Conservation (phyloP, 2,113 vertebrate genomes). For the Anser brachyrhynchus region DNA sequence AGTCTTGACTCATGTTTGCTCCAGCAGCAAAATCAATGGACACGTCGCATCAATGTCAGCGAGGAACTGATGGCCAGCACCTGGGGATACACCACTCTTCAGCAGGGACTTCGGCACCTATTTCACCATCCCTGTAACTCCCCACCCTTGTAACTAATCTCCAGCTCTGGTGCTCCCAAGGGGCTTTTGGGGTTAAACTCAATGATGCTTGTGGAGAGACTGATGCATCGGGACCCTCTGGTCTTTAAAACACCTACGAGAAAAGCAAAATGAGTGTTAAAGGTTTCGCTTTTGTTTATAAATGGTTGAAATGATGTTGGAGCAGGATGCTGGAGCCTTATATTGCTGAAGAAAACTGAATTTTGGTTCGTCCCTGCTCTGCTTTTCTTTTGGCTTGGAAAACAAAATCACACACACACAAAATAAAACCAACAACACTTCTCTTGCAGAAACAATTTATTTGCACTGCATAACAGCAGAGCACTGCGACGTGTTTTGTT, state of each 20-base stretch:
- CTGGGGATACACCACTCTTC: neutral
- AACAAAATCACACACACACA: neutral
- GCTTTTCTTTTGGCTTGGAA: neutral
- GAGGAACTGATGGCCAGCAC: neutral
- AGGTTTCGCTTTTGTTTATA: neutral
- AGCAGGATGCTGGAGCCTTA: neutral
- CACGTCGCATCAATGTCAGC: fast-evolving
- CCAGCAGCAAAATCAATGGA: neutral
- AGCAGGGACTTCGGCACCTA: neutral
- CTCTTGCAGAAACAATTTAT: neutral
- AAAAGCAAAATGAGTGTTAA: neutral
- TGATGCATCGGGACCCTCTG: neutral
- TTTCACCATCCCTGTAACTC: neutral
- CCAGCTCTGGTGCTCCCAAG: neutral
- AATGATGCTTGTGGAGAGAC: neutral
- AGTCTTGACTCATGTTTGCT: neutral
- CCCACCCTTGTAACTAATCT: neutral
- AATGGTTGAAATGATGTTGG: neutral
- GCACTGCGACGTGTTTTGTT: neutral
- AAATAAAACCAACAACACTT: neutral
- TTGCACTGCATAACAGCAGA: neutral
- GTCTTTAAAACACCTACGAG: neutral
- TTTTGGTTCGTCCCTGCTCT: neutral
- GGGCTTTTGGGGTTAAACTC: neutral
- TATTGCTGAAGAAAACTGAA: neutral